phyloP scores from a whole-genome alignment of 2,113 vertebrate genomes.

The Typhlomys cinereus region DNA sequence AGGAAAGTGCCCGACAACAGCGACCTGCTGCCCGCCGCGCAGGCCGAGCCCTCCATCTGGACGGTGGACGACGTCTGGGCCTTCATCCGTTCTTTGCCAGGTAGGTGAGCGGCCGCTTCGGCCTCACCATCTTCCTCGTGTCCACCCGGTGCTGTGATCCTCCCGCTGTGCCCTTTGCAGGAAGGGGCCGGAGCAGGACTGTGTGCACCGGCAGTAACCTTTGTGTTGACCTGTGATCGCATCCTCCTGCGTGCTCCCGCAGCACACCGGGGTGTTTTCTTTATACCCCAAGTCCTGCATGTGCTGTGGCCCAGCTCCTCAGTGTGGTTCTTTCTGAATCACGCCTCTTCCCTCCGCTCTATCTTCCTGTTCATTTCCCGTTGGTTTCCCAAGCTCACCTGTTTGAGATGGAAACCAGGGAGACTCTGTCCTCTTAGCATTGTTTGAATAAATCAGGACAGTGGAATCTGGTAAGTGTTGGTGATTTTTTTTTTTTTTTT shows the following conservation, averaged over 20 bases:
- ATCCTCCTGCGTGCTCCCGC: slow-evolving; percentile 83
- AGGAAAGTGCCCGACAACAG: slow-evolving; percentile 88
- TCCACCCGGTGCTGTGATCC: slow-evolving; percentile 7
- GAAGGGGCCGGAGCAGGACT: slow-evolving; percentile 49
- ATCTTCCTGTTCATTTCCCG: slow-evolving; percentile 69
- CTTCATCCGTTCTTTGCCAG: slow-evolving; percentile 95
- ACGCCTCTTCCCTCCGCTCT: slow-evolving; percentile 60
- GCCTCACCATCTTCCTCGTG: background rate
- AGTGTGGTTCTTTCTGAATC: slow-evolving; percentile 84
- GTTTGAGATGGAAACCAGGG: slow-evolving; percentile 33
- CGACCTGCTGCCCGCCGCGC: slow-evolving; percentile 87
- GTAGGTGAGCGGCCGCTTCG: slow-evolving; percentile 81
- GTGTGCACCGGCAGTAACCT: slow-evolving; percentile 10
- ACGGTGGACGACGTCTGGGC: slow-evolving; percentile 96
- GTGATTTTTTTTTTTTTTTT: too few species aligned
- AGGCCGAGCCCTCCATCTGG: slow-evolving; percentile 92
- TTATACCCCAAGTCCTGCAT: slow-evolving; percentile 77
- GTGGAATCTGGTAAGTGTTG: slow-evolving; percentile 24
- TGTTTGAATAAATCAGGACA: slow-evolving; percentile 59
- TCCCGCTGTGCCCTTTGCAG: background rate
- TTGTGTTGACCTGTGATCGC: slow-evolving; percentile 75
- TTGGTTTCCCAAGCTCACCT: slow-evolving; percentile 57
- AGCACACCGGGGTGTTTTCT: slow-evolving; percentile 80
- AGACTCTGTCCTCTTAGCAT: slow-evolving; percentile 8
- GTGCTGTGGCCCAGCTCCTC: slow-evolving; percentile 79